Conservation (phyloP, 2,113 vertebrate genomes). For the Chaenocephalus aceratus region DNA sequence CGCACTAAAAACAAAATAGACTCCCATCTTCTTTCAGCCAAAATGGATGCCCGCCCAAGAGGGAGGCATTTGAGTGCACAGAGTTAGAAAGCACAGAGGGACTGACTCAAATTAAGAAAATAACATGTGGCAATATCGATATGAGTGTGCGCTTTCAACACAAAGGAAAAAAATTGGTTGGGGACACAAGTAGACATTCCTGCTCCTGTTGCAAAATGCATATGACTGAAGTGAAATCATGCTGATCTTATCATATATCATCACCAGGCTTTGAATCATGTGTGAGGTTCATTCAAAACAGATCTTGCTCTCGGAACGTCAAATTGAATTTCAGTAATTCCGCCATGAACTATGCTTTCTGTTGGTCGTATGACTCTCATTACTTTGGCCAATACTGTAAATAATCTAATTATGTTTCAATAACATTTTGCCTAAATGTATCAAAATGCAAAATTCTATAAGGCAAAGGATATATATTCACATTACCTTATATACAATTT, state of each 20-base stretch:
- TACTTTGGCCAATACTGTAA: background rate
- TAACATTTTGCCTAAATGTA: background rate
- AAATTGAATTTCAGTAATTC: conserved; percentile 40
- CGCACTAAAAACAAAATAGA: conserved; percentile 46
- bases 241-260: conserved; percentile 15
- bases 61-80: background rate
- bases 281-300: background rate
- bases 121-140: conserved; percentile 26
- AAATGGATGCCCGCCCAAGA: conserved; percentile 30
- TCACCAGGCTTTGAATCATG: conserved; percentile 49
- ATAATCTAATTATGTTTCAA: background rate
- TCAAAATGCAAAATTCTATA: background rate
- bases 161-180: background rate
- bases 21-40: conserved; percentile 18
- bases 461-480: no score
- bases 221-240: conserved; percentile 29
- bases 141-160: conserved; percentile 4
- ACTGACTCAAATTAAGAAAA: conserved; percentile 2
- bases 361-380: conserved; percentile 36
- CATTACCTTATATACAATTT: no score
- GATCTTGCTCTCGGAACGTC: background rate
- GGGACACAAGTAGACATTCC: conserved; percentile 15
- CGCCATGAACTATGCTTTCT: conserved; percentile 14
- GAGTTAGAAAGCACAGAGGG: conserved; percentile 9
- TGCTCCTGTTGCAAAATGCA: conserved; percentile 14